Base-by-base conservation (phyloP, 2,113 vertebrate genomes). In the Neogobius melanostomus region DNA sequence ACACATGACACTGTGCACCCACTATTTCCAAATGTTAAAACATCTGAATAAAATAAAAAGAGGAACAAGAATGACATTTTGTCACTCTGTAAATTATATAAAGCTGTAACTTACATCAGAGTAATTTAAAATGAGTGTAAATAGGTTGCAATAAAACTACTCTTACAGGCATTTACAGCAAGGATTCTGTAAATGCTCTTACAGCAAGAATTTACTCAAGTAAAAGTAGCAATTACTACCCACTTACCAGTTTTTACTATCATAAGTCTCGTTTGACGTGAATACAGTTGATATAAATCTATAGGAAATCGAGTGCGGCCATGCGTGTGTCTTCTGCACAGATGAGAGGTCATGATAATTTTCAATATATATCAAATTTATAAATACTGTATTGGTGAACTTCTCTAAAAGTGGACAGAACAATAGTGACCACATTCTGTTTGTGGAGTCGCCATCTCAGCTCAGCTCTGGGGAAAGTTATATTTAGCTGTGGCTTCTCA, bases 381-480 rank as follows among this genome's bases (percentile, higher is more conserved):
- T 62, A 66, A 69, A 67, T 89, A n/a, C n/a, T n/a, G n/a, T n/a
- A 85, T 88, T 91, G 69, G 81, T 83, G 77, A 83, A 90, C 87
- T 91, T 91, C 90, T 86, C 75, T 36, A 81, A 89, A 89, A 86
- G 60, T 69, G 69, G 79, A 82, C 70, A 81, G 81, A 75, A 60
- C 74, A 74, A 66, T 8, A 61, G 9, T 76, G 71, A 81, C 60
- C 75, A 60, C 16, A 59, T 71, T 72, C 71, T 65, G 62, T 67
- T 67, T 15, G 47, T 60, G 69, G 60, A 44, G 57, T 43, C 75
- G 70, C 51, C 65, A 15, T 59, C 11, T 73, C 65, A 64, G 76
- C 72, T 73, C 65, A 66, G 76, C 72, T 77, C 61, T 69, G 65
- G 10, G 66, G 79, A 61, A 71, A 73, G 71, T 81, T 79, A 81